Evolutionary conservation across 2,113 vertebrate species (phyloP).

Genomic region (Boulengerochromis microlepis): DNA sequence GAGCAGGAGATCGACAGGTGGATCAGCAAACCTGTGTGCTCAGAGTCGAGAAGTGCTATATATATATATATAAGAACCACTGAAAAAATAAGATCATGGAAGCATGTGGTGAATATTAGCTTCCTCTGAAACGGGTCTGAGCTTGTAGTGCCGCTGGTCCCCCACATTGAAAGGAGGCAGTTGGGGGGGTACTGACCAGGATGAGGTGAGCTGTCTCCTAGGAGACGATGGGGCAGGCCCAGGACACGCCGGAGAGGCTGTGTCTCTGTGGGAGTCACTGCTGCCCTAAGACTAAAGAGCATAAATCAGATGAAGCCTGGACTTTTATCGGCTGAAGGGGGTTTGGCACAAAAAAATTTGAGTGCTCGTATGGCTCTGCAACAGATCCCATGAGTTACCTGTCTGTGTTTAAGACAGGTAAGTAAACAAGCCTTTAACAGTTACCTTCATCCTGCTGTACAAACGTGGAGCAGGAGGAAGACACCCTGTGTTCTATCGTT

Average conservation of each 20-base stretch:
- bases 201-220: not conserved
- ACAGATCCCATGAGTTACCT: not conserved
- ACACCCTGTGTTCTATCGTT: not conserved
- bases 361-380: not conserved
- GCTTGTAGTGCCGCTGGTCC: not conserved
- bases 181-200: not conserved
- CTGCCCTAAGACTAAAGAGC: not conserved
- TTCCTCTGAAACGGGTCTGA: not conserved
- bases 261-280: not conserved
- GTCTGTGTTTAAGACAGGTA: not conserved
- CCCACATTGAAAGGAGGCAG: not conserved
- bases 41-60: not conserved
- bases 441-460: not conserved
- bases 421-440: not conserved
- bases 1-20: fast-evolving
- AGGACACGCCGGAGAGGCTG: not conserved
- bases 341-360: not conserved
- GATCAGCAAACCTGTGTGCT: not conserved
- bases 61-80: not conserved
- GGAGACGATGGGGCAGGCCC: not conserved
- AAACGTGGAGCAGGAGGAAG: not conserved
- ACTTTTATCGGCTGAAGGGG: not conserved
- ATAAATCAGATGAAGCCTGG: not conserved
- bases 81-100: not conserved
- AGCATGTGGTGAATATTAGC: not conserved